Conservation (phyloP, 2,888 invertebrate species). For the Cinara cedri region DNA sequence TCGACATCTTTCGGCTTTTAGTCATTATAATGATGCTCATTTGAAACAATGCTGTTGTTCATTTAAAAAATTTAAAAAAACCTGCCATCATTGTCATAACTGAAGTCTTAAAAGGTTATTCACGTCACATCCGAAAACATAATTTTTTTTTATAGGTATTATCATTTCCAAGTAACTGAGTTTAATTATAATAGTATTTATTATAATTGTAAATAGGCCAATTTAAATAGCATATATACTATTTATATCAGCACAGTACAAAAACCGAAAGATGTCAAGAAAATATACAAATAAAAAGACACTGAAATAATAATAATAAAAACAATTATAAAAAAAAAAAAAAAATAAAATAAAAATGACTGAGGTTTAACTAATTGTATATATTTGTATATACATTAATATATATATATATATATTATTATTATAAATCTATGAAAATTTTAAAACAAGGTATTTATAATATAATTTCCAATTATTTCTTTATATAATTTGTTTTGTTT, state of each 20-base stretch:
- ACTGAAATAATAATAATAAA: too few relatives aligned
- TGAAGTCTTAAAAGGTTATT: too few relatives aligned
- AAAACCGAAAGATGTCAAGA: not conserved
- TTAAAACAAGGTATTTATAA: conserved; percentile 25
- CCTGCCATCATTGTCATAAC: too few relatives aligned
- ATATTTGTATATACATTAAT: not conserved
- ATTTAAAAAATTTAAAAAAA: not conserved
- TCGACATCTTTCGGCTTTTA: not conserved
- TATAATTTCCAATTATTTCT: not conserved
- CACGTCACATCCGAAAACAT: too few relatives aligned
- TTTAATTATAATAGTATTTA: too few relatives aligned
- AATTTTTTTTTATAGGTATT: too few relatives aligned
- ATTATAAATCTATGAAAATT: conserved; percentile 38
- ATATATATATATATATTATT: conserved; percentile 1
- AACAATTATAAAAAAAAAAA: not conserved
- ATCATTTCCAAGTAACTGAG: too few relatives aligned
- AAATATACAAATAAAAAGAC: not conserved
- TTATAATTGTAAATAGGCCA: too few relatives aligned
- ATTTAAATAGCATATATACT: not conserved
- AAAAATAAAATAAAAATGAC: conserved; percentile 11
- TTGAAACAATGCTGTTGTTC: not conserved
- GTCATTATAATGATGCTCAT: not conserved
- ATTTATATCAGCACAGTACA: not conserved
- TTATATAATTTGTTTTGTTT: not conserved
- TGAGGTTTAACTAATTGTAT: conserved; percentile 32